These are phyloP conservation scores for Naso thynnoides DNA, from an alignment of 2,797 vertebrate species.

Conservation along the genomic window DNA sequence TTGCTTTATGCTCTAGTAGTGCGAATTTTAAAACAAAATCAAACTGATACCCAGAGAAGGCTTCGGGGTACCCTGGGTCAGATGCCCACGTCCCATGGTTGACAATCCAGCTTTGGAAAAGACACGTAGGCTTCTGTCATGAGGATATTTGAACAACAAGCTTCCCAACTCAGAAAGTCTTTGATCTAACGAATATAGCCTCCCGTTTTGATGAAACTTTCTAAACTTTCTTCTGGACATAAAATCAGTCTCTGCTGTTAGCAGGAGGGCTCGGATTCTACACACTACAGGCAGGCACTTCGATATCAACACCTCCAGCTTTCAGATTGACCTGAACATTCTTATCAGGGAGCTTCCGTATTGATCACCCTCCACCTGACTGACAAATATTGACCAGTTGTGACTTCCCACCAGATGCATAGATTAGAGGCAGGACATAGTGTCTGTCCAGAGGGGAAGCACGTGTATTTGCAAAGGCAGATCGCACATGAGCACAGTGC, in stretches of 20 bases:
- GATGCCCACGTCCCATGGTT: not conserved
- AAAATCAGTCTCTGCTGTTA: not conserved
- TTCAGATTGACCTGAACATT: slow-evolving; percentile 22
- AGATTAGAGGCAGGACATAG: slow-evolving; percentile 33
- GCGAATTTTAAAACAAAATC: not conserved
- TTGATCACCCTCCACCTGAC: slow-evolving; percentile 42
- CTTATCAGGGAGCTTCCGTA: slow-evolving; percentile 59
- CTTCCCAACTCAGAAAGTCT: not conserved
- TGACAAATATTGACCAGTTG: slow-evolving; percentile 64
- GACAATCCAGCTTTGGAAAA: not conserved
- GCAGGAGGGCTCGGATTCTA: not conserved
- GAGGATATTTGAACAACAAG: not conserved
- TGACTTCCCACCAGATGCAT: slow-evolving; percentile 51
- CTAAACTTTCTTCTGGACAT: not conserved
- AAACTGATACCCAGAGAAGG: not conserved
- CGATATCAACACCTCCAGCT: slow-evolving; percentile 7
- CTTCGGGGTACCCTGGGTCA: not conserved
- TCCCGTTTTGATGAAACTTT: not conserved
- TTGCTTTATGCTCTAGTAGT: too few relatives aligned
- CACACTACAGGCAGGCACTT: not conserved
- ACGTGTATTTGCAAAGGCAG: slow-evolving; percentile 15
- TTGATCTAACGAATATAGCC: not conserved
- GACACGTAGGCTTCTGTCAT: not conserved
- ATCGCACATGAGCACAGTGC: slow-evolving; percentile 1
- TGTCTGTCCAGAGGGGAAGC: slow-evolving; percentile 27